Base-by-base conservation (phyloP, 2,797 vertebrate genomes). In the Tenualosa thibaudeaui region DNA sequence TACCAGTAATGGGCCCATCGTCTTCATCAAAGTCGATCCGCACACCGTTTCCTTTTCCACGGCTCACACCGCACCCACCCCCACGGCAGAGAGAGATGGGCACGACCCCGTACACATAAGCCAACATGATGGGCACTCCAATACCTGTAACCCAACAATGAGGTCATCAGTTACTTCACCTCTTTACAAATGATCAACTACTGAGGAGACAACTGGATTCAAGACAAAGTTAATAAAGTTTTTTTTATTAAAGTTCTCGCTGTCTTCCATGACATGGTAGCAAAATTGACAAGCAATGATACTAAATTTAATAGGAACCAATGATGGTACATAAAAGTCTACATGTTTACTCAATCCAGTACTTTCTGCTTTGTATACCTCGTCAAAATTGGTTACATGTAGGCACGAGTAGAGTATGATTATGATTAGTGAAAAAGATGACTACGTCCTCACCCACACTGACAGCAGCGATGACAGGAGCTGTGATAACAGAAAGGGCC, bases 21-120 rank as follows among this genome's bases (percentile, higher is more conserved):
- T 99, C 98, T 89, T 99, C 98, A 24, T 99, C 98, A 84, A 99
- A 99, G 92, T 99, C 98, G 12, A 99, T 99, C 87, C 98, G 96
- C 7, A 99, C 97, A 0, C 98, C 98, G 24, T 97, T 97, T 0
- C 98, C 98, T 0, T 99, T 99, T 86, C 97, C 98, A 13, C 98
- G 95, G 94, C 98, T 99, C 65, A 99, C 98, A 0, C 98, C 98
- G 13, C 98, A 99, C 88, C 98, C 98, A 0, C 98, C 98, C 0
- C 98, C 98, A 2, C 98, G 96, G 90, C 98, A 99, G 90, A 99
- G 96, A 6, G 98, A 99, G 91, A 99, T 98, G 53, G 98, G 98
- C 86, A 99, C 98, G 1, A 99, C 98, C 0, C 98, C 98, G 22
- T 99, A 99, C 65, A 99, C 98, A 0, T 99, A 99, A 0, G 98